Evolutionary conservation across 1,140 invertebrate species (phyloP).

Genomic region (Aphidius ervi): DNA sequence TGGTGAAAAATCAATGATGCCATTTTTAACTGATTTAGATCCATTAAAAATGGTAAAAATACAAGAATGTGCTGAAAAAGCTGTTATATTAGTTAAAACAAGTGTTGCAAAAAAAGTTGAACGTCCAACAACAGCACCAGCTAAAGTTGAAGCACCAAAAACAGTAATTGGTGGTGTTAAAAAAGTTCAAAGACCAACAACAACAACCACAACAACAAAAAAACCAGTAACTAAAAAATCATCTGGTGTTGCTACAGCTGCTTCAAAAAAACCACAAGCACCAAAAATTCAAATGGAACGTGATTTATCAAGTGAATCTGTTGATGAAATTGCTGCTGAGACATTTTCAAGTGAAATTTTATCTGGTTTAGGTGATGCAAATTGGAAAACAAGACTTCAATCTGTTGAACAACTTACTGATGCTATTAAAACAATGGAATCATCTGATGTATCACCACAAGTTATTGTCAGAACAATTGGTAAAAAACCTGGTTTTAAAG

Average conservation of each 20-base stretch:
- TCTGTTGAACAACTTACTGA: slow-evolving; percentile 70
- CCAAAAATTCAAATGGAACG: slow-evolving; percentile 40
- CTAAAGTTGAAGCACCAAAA: slow-evolving; percentile 45
- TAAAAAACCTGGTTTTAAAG: slow-evolving; percentile 87
- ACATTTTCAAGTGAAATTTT: slow-evolving; percentile 62
- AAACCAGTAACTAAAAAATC: slow-evolving; percentile 46
- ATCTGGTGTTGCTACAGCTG: slow-evolving; percentile 32
- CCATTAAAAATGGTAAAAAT: slow-evolving; percentile 93
- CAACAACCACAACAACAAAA: slow-evolving; percentile 53
- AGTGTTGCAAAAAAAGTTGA: slow-evolving; percentile 54
- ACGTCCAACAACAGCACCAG: slow-evolving; percentile 55
- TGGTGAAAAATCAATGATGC: slow-evolving; percentile 83
- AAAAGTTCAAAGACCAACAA: slow-evolving; percentile 49
- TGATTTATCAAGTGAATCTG: slow-evolving; percentile 59
- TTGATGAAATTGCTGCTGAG: slow-evolving; percentile 64
- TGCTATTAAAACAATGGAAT: slow-evolving; percentile 57
- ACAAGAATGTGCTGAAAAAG: slow-evolving; percentile 90
- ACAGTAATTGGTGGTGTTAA: slow-evolving; percentile 31
- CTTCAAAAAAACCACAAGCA: slow-evolving; percentile 38
- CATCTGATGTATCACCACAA: slow-evolving; percentile 68
- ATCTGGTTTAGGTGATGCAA: slow-evolving; percentile 68
- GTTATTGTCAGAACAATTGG: slow-evolving; percentile 69
- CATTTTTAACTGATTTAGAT: slow-evolving; percentile 85
- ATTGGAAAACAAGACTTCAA: slow-evolving; percentile 83
- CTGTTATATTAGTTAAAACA: slow-evolving; percentile 76